Base-by-base conservation (phyloP, 2,113 vertebrate species). In the Pangasianodon gigas region DNA sequence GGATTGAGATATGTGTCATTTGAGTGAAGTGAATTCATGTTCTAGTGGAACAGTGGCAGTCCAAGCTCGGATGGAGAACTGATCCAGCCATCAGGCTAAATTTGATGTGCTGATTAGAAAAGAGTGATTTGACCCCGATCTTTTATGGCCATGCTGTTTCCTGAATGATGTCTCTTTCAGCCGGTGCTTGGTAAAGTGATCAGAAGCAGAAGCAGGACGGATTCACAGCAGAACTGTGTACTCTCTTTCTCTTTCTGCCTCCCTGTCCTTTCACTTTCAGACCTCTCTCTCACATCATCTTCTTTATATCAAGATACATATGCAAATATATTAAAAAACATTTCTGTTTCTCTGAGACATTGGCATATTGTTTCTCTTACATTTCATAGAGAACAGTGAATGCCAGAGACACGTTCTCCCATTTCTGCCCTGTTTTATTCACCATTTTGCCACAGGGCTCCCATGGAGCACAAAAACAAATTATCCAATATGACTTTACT, bases 151-250 rank as follows among this genome's bases (percentile, higher is more conserved):
- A 54, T 75, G 48, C 88, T 37, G 32, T 91, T 93, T 92, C 90
- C 19, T 2, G 88, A 91, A 91, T 93, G 90, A 93, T 93, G 90
- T 93, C 89, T 88, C 84, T 92, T 54, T 91, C 89, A 77, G 89
- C 93, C 90, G 58, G 89, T 41, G 24, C 93, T 91, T 90, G 92
- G 92, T 91, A 69, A 93, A 94, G 92, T 94, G 90, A 95, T 95
- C 92, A 92, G 87, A 88, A 92, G 86, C 86, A 84, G 80, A 94
- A 91, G 93, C 94, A 94, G 92, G 56, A 69, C 54, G 88, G 91
- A 92, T 87, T 92, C 91, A 91, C 91, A 91, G 84, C 86, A 82
- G 80, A 60, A 65, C 54, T 83, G 58, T 69, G 89, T 41, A 32
- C 81, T 65, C 41, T 82, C 65, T 41, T 84, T 67, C 60, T 85